Evolutionary conservation across 2,113 vertebrate genomes (phyloP), one percentile per base, ranked within the genome.

Genomic region (Aphyosemion australe): DNA sequence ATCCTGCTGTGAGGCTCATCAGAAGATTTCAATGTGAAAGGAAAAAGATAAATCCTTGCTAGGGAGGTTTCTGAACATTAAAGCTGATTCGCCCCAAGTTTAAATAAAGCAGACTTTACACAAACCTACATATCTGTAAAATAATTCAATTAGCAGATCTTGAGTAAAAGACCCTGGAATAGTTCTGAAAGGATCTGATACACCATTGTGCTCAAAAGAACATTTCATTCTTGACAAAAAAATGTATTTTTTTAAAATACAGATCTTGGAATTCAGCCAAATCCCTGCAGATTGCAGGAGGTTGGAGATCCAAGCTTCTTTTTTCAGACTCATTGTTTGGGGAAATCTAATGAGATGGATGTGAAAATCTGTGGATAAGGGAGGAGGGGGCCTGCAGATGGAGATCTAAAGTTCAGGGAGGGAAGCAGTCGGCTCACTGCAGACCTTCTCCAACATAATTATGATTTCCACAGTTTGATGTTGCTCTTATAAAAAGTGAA

Each of bases 1-100:
- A 46, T 54, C 85, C 84, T 69, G 72, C 87, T 82, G 88, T 72
- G 85, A 71, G 37, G 65, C 69, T 88, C 76, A 87, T 91, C 88
- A 89, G 16, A 78, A 57, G 69, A 64, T 59, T 37, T 1, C 34
- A 37, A 84, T 81, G 65, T 76, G 61, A 77, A 48, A 39, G 26
- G 43, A 54, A 73, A 81, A 79, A 72, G 73, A 81, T 54, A 80
- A 81, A 84, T 26, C 43, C 3, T 46, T 68, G 71, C 88, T 67
- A 84, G 82, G 73, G 70, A 72, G 68, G 52, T 50, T 59, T 26
- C 15, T 50, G 61, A 26, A 65, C 66, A 57, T 53, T 66, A 55
- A 49, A 60, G 74, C 57, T 83, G 41, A 52, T 60, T 61, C 48
- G 10, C 8, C 5, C 34, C 4, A 37, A 15, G 19, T 65, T 6